Evolutionary conservation across 2,113 vertebrate genomes (phyloP), one percentile per base, ranked within the genome.

Genomic region (Hoplias malabaricus): DNA sequence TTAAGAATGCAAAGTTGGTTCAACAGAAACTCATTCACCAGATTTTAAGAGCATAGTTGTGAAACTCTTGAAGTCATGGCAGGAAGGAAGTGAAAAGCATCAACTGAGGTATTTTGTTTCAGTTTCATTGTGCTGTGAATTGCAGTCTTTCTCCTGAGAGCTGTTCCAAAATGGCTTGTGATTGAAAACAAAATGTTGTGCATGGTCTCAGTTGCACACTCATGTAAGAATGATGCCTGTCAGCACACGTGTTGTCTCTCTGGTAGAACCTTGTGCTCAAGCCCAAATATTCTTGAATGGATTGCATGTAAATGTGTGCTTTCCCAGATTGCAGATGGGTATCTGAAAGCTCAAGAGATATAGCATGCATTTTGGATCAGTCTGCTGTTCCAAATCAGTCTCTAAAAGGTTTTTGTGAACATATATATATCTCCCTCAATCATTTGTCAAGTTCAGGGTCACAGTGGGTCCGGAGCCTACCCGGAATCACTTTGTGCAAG

Each of bases 131-230:
- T 63, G 31, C 33, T 34, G 33, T 36, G 33, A 33, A 36, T 63
- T 63, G 59, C 59, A 63, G 59, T 63, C 36, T 36, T 63, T n/a
- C 59, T 63, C 59, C 33, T n/a, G 59, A 34, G 59, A 63, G 59
- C 19, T 63, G 59, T 36, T 63, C 59, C 59, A 63, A 33, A 63
- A 63, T 63, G 59, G 31, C 59, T 63, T 63, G 36, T 63, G 59
- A 63, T 36, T 63, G 59, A 63, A 63, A 63, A 63, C 59, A 63
- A 63, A 63, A 63, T 63, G 31, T 63, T 63, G 59, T 63, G 31
- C n/a, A 36, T 63, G 34, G 33, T 63, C 59, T 63, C 59, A 21
- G 59, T 63, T 36, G 59, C 33, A 12, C 29, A 61, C 57, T 61
- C 31, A 36, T 63, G 23, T n/a, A 36, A 63, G 36, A 34, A 63